Conservation (phyloP, 2,797 vertebrate genomes). For the Ctenopoma kingsleyae region DNA sequence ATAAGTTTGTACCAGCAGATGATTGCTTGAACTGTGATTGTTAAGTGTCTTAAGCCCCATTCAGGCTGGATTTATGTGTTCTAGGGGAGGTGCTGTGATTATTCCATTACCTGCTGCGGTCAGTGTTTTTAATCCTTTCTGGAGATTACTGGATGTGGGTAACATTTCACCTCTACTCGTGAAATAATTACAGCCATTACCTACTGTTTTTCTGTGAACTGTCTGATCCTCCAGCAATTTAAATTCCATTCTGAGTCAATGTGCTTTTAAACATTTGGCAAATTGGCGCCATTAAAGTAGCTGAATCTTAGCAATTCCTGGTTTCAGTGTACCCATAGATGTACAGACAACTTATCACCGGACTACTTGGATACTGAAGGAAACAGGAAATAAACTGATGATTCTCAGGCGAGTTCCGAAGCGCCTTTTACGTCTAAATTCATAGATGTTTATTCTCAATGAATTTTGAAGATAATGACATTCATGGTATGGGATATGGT, state of each 20-base stretch:
- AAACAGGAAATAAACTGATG: neutral
- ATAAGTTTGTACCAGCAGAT: neutral
- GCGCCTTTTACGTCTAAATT: neutral
- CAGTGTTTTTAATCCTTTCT: neutral
- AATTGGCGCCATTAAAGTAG: neutral
- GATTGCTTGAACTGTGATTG: slow-evolving; percentile 20
- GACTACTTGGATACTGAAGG: neutral
- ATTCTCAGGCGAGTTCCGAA: neutral
- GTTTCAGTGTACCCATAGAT: neutral
- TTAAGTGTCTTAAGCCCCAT: neutral
- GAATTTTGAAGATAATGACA: neutral
- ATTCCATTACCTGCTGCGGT: neutral
- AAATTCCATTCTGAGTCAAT: neutral
- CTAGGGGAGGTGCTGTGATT: neutral
- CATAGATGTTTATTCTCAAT: neutral
- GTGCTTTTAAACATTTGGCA: neutral
- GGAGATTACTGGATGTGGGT: neutral
- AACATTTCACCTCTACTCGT: neutral
- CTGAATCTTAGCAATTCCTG: neutral
- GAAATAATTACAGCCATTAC: neutral
- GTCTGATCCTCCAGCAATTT: neutral
- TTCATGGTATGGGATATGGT: too few relatives aligned
- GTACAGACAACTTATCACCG: neutral
- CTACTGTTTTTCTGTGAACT: neutral
- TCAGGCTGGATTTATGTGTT: slow-evolving; percentile 1